Percentiles rank a stretch among this genome's conserved stretches.
Evolutionary conservation across 2,113 vertebrate genomes (phyloP).

Genomic region (Bufo gargarizans): DNA sequence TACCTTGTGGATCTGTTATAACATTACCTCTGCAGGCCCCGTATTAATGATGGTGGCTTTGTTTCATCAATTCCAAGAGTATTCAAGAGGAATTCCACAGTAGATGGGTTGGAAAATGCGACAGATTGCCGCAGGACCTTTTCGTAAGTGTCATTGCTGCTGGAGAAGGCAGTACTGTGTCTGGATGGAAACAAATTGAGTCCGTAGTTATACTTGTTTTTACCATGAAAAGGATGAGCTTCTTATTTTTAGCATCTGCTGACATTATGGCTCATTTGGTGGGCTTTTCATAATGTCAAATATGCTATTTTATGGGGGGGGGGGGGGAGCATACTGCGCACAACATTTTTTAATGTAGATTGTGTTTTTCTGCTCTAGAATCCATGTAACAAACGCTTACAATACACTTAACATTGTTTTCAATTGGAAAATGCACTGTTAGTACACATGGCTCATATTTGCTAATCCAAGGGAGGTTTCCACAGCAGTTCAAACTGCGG

Average conservation of each 20-base stretch:
- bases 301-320: too few species aligned
- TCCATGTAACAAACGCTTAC: too few species aligned
- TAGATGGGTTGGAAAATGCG: constrained; percentile 91
- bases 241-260: background rate
- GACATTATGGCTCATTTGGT: background rate
- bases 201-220: background rate
- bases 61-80: constrained; percentile 89
- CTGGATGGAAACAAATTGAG: constrained; percentile 65
- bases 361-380: too few species aligned
- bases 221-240: background rate
- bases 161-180: constrained; percentile 77
- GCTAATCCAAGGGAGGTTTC: too few species aligned
- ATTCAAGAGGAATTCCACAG: constrained; percentile 89
- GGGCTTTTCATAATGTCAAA: background rate
- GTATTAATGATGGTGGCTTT: constrained; percentile 92
- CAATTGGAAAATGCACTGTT: too few species aligned
- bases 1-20: background rate
- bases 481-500: too few species aligned
- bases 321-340: too few species aligned
- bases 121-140: constrained; percentile 81
- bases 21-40: constrained; percentile 91
- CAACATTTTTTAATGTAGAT: too few species aligned
- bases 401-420: too few species aligned
- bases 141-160: constrained; percentile 83
- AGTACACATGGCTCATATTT: too few species aligned